A percentile compares a stretch with the other conserved stretches of the same genome.
These are phyloP conservation scores for Athrips mouffetella DNA, from an alignment of 2,888 invertebrate species.

Conservation along the genomic window DNA sequence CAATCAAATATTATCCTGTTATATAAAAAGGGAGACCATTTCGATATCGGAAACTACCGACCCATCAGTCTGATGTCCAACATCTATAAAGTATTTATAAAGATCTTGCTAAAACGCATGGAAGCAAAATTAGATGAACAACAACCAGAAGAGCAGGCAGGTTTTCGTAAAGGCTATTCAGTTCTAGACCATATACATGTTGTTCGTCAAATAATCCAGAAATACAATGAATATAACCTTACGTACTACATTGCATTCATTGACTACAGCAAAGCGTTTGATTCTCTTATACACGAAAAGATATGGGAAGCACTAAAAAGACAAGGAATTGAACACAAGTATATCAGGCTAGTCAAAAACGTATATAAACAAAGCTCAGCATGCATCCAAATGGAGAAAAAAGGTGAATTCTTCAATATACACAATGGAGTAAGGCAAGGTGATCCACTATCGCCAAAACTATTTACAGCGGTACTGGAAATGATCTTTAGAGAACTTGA, in stretches of 20 bases:
- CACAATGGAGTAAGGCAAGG: too few species aligned
- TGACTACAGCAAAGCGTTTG: too few species aligned
- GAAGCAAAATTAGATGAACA: background rate
- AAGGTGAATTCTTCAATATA: too few species aligned
- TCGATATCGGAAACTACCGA: background rate
- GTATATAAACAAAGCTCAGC: too few species aligned
- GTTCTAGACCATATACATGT: constrained; percentile 1
- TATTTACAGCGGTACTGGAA: too few species aligned
- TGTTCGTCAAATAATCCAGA: constrained; percentile 1
- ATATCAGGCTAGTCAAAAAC: too few species aligned
- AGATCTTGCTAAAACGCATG: background rate
- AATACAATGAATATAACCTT: background rate
- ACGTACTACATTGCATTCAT: constrained; percentile 4
- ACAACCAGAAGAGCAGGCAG: constrained; percentile 5
- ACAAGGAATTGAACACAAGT: constrained; percentile 13
- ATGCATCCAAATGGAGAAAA: too few species aligned
- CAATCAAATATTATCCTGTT: background rate
- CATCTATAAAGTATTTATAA: too few species aligned
- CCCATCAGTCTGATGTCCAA: background rate
- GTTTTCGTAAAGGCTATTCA: background rate
- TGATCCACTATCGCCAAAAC: too few species aligned
- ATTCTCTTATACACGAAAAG: background rate
- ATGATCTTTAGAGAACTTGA: too few species aligned
- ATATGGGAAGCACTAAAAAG: constrained; percentile 11
- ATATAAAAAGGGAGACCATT: background rate